Evolutionary conservation across 2,113 vertebrate species (phyloP).

Genomic region (Oreochromis tanganicae): DNA sequence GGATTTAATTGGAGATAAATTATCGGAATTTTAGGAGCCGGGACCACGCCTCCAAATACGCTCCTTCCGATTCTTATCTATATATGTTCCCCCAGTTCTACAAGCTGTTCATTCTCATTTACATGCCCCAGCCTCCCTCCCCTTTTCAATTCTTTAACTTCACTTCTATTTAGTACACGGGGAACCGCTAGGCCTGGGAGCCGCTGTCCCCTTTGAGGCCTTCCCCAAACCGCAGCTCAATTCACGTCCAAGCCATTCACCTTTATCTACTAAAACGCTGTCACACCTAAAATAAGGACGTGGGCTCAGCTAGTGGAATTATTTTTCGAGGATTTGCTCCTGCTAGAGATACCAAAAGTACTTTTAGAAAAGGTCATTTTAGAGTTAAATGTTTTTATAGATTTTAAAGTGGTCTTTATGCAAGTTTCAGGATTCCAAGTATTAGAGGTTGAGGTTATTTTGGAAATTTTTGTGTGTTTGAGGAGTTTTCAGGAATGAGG

Average conservation of each 20-base stretch:
- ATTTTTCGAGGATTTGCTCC: not conserved
- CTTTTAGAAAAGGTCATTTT: not conserved
- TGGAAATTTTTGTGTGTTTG: not conserved
- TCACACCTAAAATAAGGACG: not conserved
- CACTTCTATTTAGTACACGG: not conserved
- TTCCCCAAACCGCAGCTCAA: not conserved
- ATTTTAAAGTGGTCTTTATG: not conserved
- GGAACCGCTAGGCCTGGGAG: not conserved
- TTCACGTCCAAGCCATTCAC: not conserved
- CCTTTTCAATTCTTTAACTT: not conserved
- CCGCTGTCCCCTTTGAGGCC: not conserved
- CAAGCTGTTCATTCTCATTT: not conserved
- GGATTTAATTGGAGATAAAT: not conserved
- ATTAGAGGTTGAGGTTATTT: not conserved
- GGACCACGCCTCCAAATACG: not conserved
- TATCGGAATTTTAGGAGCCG: not conserved
- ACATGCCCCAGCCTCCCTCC: not conserved
- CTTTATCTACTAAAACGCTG: not conserved
- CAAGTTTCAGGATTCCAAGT: not conserved
- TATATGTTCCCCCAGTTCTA: not conserved
- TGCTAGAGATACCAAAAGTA: not conserved
- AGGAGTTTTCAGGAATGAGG: not conserved
- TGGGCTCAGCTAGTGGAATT: not conserved
- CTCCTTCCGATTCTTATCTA: not conserved
- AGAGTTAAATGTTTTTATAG: not conserved